Conservation (phyloP, 2,113 vertebrate species). For the Boulengerochromis microlepis region DNA sequence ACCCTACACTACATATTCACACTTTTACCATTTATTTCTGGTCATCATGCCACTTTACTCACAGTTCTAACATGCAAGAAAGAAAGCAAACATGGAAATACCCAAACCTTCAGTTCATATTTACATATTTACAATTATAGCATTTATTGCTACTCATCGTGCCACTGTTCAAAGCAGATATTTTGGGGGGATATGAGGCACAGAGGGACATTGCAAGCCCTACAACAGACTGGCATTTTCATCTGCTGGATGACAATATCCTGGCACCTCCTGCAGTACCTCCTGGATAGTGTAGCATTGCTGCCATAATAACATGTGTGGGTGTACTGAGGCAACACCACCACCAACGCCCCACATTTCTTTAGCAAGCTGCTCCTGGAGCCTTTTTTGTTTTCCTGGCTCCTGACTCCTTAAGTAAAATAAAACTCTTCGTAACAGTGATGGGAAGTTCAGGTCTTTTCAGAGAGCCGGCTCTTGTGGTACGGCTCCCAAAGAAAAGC, state of each 20-base stretch:
- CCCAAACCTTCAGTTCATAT: not conserved
- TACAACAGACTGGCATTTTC: not conserved
- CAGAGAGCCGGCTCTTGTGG: not conserved
- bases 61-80: not conserved
- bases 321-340: not conserved
- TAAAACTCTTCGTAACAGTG: not conserved
- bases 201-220: not conserved
- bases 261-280: not conserved
- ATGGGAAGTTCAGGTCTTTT: not conserved
- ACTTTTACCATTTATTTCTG: not conserved
- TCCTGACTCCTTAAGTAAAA: not conserved
- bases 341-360: not conserved
- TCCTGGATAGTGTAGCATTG: not conserved
- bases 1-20: not conserved
- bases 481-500: not conserved
- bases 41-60: not conserved
- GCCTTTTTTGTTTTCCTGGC: rapidly evolving
- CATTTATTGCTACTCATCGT: not conserved
- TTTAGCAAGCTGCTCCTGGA: not conserved
- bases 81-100: not conserved
- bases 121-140: not conserved
- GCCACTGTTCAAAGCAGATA: not conserved
- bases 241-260: not conserved
- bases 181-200: not conserved
- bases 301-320: not conserved